Evolutionary conservation across 2,888 invertebrate species (phyloP), one percentile per base, ranked within the genome.

Genomic region (Caenorhabditis imperialis): DNA sequence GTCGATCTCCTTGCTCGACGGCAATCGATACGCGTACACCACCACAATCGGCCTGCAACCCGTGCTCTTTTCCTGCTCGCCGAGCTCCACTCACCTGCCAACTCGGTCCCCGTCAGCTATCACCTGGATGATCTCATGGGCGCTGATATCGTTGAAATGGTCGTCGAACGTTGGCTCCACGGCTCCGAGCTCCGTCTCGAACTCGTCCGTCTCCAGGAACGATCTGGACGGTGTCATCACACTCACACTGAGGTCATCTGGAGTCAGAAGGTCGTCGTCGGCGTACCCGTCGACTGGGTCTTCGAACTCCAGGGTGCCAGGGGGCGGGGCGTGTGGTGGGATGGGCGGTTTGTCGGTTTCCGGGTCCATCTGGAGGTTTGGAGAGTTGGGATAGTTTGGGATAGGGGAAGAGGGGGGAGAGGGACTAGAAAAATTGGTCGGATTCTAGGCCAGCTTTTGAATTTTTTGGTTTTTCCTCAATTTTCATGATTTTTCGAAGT

Each of bases 1-100:
- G 85, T 93, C 92, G 75, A 94, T 89, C 75, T 92, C 92, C 88
- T 93, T 93, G 88, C 92, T 93, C 50, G 92, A 92, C 0, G 95
- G 95, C 81, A 94, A 90, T 87, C 92, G 92, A 89, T 96, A 97
- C 7, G 99, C 97, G 75, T 96, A 97, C 62, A 99, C 93, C 44
- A 96, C 94, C 86, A 99, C 95, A 84, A 99, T 93, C 89, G 97
- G 94, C 78, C 97, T 84, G 69, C 14, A 45, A 71, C 10, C 22
- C n/a, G 20, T n/a, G 12, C 20, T 7, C 25, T 47, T 30, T n/a
- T n/a, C n/a, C n/a, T n/a, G n/a, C n/a, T n/a, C n/a, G n/a, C n/a
- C n/a, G n/a, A n/a, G n/a, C n/a, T n/a, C n/a, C n/a, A 18, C 16
- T 44, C 22, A 83, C 85, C 81, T 80, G 88, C 84, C 86, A 16